Conservation (phyloP, 1,140 invertebrate genomes). For the Drosophila sucinea region DNA sequence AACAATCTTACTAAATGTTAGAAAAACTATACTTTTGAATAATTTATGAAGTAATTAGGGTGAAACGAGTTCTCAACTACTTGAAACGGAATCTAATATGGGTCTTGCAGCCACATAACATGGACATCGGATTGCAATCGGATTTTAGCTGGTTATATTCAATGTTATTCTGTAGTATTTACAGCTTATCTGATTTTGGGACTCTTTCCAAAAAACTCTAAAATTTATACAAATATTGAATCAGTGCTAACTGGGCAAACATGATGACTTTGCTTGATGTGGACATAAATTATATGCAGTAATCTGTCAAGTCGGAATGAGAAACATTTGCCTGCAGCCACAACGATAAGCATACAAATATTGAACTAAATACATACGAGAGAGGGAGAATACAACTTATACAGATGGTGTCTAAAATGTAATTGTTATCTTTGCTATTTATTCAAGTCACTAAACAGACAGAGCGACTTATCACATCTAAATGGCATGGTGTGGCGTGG, state of each 20-base stretch:
- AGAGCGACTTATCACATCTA: slow-evolving; percentile 44
- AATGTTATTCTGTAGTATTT: too few relatives aligned
- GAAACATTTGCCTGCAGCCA: slow-evolving; percentile 48
- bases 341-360: slow-evolving; percentile 34
- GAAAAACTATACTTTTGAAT: too few relatives aligned
- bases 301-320: slow-evolving; percentile 44
- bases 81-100: too few relatives aligned
- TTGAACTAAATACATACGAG: neutral
- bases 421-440: slow-evolving; percentile 46
- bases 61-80: too few relatives aligned
- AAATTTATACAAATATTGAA: slow-evolving; percentile 43
- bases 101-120: too few relatives aligned
- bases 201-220: slow-evolving; percentile 31
- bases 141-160: too few relatives aligned
- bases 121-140: too few relatives aligned
- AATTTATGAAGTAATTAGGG: too few relatives aligned
- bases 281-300: slow-evolving; percentile 68
- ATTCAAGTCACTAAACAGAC: slow-evolving; percentile 39
- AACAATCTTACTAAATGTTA: neutral
- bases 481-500: slow-evolving; percentile 3
- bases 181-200: neutral
- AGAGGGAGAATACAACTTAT: neutral
- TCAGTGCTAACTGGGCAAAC: slow-evolving; percentile 31
- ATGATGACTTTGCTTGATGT: slow-evolving; percentile 23
- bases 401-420: slow-evolving; percentile 27